Evolutionary conservation across 2,888 invertebrate genomes (phyloP).

Genomic region (Timema podura): DNA sequence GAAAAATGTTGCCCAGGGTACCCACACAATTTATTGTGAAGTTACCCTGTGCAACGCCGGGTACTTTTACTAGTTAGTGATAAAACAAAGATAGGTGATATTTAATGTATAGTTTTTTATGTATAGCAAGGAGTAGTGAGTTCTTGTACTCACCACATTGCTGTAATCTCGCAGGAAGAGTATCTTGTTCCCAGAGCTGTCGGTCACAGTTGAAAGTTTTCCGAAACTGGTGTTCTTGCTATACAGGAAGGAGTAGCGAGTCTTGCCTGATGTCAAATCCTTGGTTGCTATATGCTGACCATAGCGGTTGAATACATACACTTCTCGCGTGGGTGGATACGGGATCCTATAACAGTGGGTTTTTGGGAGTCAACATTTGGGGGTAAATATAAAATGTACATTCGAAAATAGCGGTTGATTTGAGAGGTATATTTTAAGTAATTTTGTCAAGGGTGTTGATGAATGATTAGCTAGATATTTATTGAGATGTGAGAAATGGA

Average conservation of each 20-base stretch:
- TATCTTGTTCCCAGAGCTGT: constrained; percentile 89
- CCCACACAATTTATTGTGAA: too few species aligned
- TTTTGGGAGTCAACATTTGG: too few species aligned
- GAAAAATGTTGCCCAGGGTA: too few species aligned
- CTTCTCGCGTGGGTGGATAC: constrained; percentile 88
- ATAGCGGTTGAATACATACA: constrained; percentile 89
- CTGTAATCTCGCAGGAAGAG: constrained; percentile 88
- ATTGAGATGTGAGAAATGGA: background rate
- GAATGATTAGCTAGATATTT: too few species aligned
- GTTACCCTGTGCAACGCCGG: too few species aligned
- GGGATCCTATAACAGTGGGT: constrained; percentile 62
- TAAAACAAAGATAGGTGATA: too few species aligned
- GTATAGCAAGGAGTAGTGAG: too few species aligned
- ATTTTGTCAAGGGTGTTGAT: too few species aligned
- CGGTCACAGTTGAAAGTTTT: constrained; percentile 87
- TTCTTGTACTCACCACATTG: constrained; percentile 60
- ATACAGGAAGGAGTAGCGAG: constrained; percentile 92
- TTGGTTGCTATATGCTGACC: constrained; percentile 95
- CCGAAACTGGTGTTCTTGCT: constrained; percentile 96
- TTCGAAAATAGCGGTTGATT: background rate
- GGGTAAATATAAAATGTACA: background rate
- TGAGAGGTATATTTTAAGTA: background rate
- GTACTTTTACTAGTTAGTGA: too few species aligned
- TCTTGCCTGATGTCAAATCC: constrained; percentile 91
- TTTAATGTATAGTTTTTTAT: too few species aligned